These are phyloP conservation scores for Vulpes lagopus DNA, from an alignment of 2,113 vertebrate genomes.

Conservation along the genomic window DNA sequence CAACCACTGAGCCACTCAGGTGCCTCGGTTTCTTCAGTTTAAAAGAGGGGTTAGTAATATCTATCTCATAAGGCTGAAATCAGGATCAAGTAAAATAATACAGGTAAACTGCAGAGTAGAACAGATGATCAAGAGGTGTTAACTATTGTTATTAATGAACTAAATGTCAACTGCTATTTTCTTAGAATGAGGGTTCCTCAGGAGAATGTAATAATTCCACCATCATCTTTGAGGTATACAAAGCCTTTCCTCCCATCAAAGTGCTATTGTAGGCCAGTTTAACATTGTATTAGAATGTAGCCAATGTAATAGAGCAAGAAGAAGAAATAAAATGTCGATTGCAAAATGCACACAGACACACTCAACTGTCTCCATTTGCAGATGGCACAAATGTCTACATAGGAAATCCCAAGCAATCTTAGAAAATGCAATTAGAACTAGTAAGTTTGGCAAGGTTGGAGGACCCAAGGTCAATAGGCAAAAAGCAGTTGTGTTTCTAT, in stretches of 20 bases:
- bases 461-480: not conserved
- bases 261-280: not conserved
- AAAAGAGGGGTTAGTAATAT: conserved; percentile 9
- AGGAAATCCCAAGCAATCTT: conserved; percentile 2
- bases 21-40: conserved; percentile 15
- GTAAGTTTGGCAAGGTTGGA: not conserved
- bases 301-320: not conserved
- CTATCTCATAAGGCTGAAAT: not conserved
- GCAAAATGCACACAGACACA: not conserved
- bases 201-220: not conserved
- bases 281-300: not conserved
- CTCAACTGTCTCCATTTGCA: not conserved
- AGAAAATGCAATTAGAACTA: not conserved
- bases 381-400: not conserved
- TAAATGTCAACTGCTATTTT: not conserved
- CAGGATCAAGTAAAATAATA: not conserved
- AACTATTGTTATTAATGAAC: not conserved
- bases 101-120: not conserved
- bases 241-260: conserved; percentile 3
- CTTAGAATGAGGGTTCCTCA: not conserved
- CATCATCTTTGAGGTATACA: not conserved
- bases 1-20: too few species aligned
- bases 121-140: not conserved
- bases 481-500: not conserved
- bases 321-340: not conserved